Conservation (phyloP, 2,888 invertebrate species). For the Cephus pulcher region DNA sequence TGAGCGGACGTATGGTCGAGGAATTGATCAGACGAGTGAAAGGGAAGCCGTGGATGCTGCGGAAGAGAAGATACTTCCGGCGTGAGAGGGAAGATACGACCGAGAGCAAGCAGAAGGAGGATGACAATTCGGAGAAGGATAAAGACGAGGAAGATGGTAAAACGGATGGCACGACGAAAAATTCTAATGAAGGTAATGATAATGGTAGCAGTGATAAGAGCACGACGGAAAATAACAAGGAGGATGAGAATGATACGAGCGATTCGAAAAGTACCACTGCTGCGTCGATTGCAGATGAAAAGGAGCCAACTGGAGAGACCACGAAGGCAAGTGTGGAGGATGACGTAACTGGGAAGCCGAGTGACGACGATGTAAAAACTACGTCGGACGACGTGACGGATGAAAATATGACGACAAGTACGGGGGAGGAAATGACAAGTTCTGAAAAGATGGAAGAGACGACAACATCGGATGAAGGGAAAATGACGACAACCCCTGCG, state of each 20-base stretch:
- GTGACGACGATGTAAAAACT: too few relatives aligned
- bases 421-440: neutral
- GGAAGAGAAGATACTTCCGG: neutral
- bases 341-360: too few relatives aligned
- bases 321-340: neutral
- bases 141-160: neutral
- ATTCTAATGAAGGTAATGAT: neutral
- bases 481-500: neutral
- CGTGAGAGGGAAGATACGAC: neutral
- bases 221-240: neutral
- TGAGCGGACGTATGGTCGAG: neutral
- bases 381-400: neutral
- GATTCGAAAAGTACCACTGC: neutral
- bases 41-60: neutral
- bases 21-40: neutral
- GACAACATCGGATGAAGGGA: neutral
- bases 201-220: neutral
- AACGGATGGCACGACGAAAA: neutral
- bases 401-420: neutral
- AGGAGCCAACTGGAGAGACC: neutral
- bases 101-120: neutral
- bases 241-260: conserved; percentile 15
- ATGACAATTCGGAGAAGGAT: neutral
- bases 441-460: neutral
- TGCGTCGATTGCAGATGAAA: too few relatives aligned